A percentile compares a stretch with the other conserved stretches of the same genome.
phyloP scores from a whole-genome alignment of 2,888 invertebrate species.

The Oligia latruncula region DNA sequence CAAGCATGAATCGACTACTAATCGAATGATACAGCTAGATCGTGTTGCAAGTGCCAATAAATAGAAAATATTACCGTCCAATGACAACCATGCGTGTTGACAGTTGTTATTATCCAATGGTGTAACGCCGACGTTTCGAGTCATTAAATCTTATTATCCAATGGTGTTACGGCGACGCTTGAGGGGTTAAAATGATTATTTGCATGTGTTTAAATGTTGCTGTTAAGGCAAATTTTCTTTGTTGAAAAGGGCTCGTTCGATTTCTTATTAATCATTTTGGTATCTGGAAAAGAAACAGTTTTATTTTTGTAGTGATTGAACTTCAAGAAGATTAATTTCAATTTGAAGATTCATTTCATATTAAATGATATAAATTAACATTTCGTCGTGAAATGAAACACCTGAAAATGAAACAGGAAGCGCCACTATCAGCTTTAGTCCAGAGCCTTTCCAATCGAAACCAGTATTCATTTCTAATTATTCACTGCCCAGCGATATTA shows the following conservation, averaged over 20 bases:
- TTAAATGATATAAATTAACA: not conserved
- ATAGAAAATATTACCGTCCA: too few relatives aligned
- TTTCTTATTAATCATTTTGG: slow-evolving; percentile 13
- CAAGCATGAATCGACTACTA: too few relatives aligned
- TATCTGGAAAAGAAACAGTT: not conserved
- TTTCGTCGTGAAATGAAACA: not conserved
- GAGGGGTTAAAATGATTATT: slow-evolving; percentile 36
- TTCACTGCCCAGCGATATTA: slow-evolving; percentile 10
- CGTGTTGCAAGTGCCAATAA: too few relatives aligned
- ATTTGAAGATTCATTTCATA: slow-evolving; percentile 28
- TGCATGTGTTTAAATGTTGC: slow-evolving; percentile 29
- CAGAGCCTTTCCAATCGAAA: not conserved
- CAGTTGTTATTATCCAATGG: too few relatives aligned
- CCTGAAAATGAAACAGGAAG: not conserved
- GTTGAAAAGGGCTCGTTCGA: slow-evolving; percentile 19
- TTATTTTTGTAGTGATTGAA: not conserved
- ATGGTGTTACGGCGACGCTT: too few relatives aligned
- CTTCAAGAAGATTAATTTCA: not conserved
- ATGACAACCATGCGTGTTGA: too few relatives aligned
- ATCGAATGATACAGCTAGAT: too few relatives aligned
- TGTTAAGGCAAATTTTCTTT: slow-evolving; percentile 17
- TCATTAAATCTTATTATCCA: too few relatives aligned
- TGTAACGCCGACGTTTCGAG: too few relatives aligned
- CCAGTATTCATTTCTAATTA: not conserved
- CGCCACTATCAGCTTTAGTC: not conserved